Evolutionary conservation across 2,113 vertebrate genomes (phyloP), one percentile per base, ranked within the genome.

Genomic region (Bombycilla garrulus): DNA sequence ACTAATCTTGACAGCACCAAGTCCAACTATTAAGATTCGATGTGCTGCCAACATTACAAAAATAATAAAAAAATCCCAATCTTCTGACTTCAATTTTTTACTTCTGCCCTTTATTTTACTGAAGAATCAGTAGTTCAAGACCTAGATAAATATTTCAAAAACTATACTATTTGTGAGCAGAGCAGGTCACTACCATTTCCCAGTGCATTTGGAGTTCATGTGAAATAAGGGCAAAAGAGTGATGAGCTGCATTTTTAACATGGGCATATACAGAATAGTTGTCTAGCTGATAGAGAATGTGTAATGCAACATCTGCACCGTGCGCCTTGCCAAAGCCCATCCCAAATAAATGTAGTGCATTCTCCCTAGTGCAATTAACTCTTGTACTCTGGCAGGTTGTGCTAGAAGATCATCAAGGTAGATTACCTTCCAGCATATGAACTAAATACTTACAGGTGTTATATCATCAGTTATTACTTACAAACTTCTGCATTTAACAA

Each of bases 391-490:
- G 98, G 97, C 97, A 97, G 95, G 96, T 97, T 97, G 97, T 97
- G 96, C 97, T 97, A 97, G 97, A 97, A 97, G 97, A 98, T 98
- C 95, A 98, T 98, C 98, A 98, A 98, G 97, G 98, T 96, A 98
- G 98, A 98, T 98, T 98, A 98, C 97, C 95, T 98, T 97, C 96
- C 95, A 98, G 97, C 94, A 58, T 96, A 97, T 96, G 97, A 98
- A 98, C 98, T 98, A 98, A 98, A 98, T 97, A 97, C 98, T 98
- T 98, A 98, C 98, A 98, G 98, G 98, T 98, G 98, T 97, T 98
- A 95, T 97, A 98, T 97, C 97, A 98, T 97, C 97, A 98, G 97
- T 97, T 98, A 97, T 97, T 97, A 98, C 97, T 98, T 97, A 97
- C 88, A 98, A 98, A 98, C 97, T 98, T 98, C 96, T 97, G 97